Conservation (phyloP, 2,888 invertebrate genomes). For the Drosophila rellima region DNA sequence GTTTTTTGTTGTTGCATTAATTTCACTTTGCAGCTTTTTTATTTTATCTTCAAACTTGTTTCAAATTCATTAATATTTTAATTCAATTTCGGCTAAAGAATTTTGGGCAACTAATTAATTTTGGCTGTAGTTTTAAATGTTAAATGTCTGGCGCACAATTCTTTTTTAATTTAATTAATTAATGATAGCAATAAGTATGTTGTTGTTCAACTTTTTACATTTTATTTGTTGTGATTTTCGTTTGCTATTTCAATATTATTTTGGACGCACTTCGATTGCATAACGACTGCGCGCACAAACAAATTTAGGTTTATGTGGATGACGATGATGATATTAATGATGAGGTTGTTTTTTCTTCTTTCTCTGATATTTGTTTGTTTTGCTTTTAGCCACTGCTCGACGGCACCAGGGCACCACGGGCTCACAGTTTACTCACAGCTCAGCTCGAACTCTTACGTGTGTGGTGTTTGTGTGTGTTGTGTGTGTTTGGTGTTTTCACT, state of each 20-base stretch:
- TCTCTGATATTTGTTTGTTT: constrained; percentile 54
- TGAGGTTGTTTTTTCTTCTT: constrained; percentile 42
- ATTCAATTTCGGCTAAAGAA: constrained; percentile 33
- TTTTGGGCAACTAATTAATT: constrained; percentile 20
- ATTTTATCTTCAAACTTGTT: constrained; percentile 55
- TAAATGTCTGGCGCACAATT: constrained; percentile 29
- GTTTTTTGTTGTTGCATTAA: constrained; percentile 22
- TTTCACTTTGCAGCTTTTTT: constrained; percentile 38
- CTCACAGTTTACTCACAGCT: constrained; percentile 39
- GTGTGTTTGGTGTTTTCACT: constrained; percentile 27
- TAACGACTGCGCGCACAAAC: constrained; percentile 66
- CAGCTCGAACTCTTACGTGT: constrained; percentile 7
- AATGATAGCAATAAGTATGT: constrained; percentile 30
- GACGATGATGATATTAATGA: constrained; percentile 45
- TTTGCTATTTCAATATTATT: constrained; percentile 40
- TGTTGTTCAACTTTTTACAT: constrained; percentile 26
- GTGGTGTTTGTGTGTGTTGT: constrained; percentile 21
- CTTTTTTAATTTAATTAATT: constrained; percentile 28
- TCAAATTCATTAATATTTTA: constrained; percentile 49
- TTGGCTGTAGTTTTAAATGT: constrained; percentile 5
- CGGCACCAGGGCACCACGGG: constrained; percentile 33
- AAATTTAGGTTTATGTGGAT: constrained; percentile 44
- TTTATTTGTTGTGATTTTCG: constrained; percentile 42
- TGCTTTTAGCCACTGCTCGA: constrained; percentile 56
- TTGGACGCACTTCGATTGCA: constrained; percentile 75